A percentile compares a stretch with the other conserved stretches of the same genome.
Conservation (phyloP, 2,113 vertebrate species). For the Sarotherodon lohbergeri region DNA sequence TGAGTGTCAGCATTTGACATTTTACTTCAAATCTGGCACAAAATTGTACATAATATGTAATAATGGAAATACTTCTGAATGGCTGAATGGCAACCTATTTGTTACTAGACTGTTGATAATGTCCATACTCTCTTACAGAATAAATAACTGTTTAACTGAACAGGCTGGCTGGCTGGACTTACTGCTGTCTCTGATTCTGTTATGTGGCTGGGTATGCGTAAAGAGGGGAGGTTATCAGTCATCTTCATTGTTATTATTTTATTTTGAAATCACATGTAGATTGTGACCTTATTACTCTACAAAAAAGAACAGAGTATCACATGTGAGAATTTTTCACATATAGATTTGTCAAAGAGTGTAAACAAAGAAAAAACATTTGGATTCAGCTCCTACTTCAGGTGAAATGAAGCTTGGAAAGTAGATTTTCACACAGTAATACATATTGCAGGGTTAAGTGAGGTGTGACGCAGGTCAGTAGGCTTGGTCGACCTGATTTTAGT, state of each 20-base stretch:
- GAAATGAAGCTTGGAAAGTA: not conserved
- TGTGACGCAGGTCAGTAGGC: not conserved
- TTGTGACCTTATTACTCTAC: not conserved
- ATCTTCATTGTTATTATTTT: not conserved
- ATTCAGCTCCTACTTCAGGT: not conserved
- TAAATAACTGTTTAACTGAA: constrained; percentile 45
- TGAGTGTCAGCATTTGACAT: not conserved
- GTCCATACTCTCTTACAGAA: constrained; percentile 25
- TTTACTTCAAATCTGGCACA: not conserved
- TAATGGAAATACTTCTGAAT: constrained; percentile 9
- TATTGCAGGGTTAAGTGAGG: not conserved
- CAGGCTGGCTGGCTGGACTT: not conserved
- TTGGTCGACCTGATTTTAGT: not conserved
- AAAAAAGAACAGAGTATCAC: not conserved
- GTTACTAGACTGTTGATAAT: constrained; percentile 12
- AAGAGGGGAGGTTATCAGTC: not conserved
- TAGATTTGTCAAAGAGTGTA: not conserved
- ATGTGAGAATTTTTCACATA: not conserved
- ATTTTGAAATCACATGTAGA: not conserved
- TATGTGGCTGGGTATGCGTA: not conserved
- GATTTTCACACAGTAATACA: not conserved
- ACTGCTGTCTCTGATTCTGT: not conserved
- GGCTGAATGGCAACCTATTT: constrained; percentile 14
- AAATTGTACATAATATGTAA: constrained; percentile 15
- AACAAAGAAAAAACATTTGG: not conserved